Percentiles rank a stretch among this genome's conserved stretches.
Conservation (phyloP, 2,797 vertebrate species). For the Sebastes trivittatus region DNA sequence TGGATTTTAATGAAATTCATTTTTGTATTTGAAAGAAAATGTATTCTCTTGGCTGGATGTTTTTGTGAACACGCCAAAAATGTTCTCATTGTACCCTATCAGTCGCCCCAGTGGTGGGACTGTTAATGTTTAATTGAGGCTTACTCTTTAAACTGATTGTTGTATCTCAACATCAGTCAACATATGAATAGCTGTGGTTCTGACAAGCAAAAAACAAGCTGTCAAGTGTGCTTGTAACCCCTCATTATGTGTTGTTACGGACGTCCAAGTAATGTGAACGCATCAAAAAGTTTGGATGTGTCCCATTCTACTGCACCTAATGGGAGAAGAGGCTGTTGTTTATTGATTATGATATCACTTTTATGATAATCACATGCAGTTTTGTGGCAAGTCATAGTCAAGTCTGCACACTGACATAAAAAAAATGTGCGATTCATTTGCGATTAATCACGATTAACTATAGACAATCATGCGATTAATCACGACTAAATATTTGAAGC, state of each 20-base stretch:
- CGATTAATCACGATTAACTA: too few species aligned
- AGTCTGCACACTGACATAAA: too few species aligned
- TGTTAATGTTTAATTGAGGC: background rate
- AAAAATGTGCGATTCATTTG: too few species aligned
- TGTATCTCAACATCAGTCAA: background rate
- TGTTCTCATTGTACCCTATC: background rate
- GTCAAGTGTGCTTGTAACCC: background rate
- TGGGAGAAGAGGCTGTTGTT: background rate
- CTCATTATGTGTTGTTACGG: background rate
- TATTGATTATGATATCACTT: background rate
- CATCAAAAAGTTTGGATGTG: background rate
- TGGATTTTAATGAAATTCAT: background rate
- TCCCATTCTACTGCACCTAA: background rate
- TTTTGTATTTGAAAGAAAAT: background rate
- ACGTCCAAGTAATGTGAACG: background rate
- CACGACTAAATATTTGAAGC: fast-evolving
- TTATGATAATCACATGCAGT: too few species aligned
- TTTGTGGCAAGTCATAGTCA: too few species aligned
- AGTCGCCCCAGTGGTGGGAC: background rate
- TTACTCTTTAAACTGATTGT: background rate
- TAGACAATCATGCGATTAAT: too few species aligned
- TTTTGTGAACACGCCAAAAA: background rate
- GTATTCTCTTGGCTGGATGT: background rate
- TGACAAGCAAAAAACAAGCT: background rate
- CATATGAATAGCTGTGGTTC: background rate